Conservation (phyloP, 2,113 vertebrate genomes). For the Rostratula benghalensis region DNA sequence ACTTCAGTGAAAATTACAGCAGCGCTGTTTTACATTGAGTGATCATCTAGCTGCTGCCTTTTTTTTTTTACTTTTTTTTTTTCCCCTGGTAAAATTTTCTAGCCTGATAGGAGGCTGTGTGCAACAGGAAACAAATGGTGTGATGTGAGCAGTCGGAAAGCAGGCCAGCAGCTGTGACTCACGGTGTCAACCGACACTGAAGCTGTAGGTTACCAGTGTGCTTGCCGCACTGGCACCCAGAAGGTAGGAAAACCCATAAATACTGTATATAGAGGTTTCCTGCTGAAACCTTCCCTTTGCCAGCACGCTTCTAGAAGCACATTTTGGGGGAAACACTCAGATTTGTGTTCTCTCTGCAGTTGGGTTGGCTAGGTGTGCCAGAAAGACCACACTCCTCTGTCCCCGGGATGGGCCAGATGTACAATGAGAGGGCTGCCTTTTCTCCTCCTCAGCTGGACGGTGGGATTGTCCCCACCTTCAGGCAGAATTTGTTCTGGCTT, state of each 20-base stretch:
- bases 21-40: not conserved
- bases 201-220: not conserved
- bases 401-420: rapidly evolving
- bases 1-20: not conserved
- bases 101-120: not conserved
- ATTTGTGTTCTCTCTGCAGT: not conserved
- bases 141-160: not conserved
- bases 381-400: not conserved
- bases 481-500: not conserved
- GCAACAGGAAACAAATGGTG: conserved; percentile 48
- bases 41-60: not conserved
- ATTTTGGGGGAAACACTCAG: not conserved
- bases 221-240: not conserved
- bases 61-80: not conserved
- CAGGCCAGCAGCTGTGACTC: conserved; percentile 39
- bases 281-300: not conserved
- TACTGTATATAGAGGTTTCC: not conserved
- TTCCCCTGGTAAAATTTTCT: not conserved
- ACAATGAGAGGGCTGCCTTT: not conserved
- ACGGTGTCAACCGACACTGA: not conserved
- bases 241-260: not conserved
- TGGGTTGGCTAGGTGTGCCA: not conserved
- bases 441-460: rapidly evolving
- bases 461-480: not conserved
- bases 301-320: not conserved